Percentiles rank a stretch among this genome's conserved stretches.
Conservation (phyloP, 1,140 invertebrate species). For the Mycetomoellerius zeteki region DNA sequence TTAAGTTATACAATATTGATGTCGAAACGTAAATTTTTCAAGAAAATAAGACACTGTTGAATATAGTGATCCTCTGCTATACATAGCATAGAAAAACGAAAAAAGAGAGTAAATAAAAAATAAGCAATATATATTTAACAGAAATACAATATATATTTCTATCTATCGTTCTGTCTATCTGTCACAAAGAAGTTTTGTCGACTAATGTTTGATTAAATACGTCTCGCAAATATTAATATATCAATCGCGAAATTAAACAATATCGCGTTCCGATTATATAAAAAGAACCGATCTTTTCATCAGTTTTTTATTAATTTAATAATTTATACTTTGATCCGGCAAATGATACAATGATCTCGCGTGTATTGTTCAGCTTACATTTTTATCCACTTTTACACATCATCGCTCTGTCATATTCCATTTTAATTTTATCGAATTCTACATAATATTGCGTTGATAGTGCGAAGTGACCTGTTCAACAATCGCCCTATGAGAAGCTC, state of each 20-base stretch:
- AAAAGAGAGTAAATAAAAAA: background rate
- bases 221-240: background rate
- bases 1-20: no score
- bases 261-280: no score
- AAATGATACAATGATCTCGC: background rate
- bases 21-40: no score
- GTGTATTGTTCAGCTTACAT: background rate
- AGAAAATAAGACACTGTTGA: no score
- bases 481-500: slow-evolving; percentile 45
- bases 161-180: background rate
- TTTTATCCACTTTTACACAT: slow-evolving; percentile 18
- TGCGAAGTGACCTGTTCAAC: slow-evolving; percentile 35
- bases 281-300: background rate
- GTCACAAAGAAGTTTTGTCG: background rate
- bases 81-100: background rate
- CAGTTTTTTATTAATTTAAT: background rate
- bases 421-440: slow-evolving; percentile 26
- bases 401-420: background rate
- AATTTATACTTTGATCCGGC: background rate
- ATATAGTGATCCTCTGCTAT: background rate
- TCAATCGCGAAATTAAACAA: no score
- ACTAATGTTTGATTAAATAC: background rate
- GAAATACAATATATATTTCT: slow-evolving; percentile 8
- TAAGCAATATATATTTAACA: background rate
- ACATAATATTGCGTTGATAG: slow-evolving; percentile 11